Evolutionary conservation across 2,113 vertebrate genomes (phyloP).

Genomic region (Carassius gibelio): DNA sequence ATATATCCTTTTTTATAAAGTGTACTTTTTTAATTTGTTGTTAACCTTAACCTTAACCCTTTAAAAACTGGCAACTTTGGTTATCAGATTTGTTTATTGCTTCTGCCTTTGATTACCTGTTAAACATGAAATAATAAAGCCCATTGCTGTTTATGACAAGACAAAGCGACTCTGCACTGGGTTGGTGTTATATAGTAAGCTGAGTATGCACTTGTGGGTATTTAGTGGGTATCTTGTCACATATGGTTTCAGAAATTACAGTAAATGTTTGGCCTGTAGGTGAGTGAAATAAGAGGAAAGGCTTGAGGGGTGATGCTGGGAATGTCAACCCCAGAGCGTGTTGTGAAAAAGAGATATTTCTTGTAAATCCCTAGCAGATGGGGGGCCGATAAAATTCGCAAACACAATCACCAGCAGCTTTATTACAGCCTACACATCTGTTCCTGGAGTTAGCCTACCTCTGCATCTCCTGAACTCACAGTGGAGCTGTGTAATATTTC

Average conservation of each 20-base stretch:
- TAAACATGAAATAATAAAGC: slow-evolving; percentile 35
- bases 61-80: background rate
- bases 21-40: background rate
- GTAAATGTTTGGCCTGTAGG: slow-evolving; percentile 58
- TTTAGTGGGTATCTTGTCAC: slow-evolving; percentile 55
- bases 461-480: slow-evolving; percentile 46
- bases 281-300: slow-evolving; percentile 40
- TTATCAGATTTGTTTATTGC: background rate
- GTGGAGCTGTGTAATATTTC: slow-evolving; percentile 54
- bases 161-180: slow-evolving; percentile 42
- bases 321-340: slow-evolving; percentile 61
- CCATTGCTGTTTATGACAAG: slow-evolving; percentile 46
- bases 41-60: too few species aligned
- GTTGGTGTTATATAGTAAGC: slow-evolving; percentile 44
- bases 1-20: background rate
- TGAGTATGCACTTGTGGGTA: slow-evolving; percentile 43
- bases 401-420: slow-evolving; percentile 74
- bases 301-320: slow-evolving; percentile 48
- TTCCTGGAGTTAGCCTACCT: slow-evolving; percentile 54
- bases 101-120: background rate
- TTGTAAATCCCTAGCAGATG: slow-evolving; percentile 72
- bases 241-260: slow-evolving; percentile 58
- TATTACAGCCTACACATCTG: slow-evolving; percentile 71
- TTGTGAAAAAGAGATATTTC: slow-evolving; percentile 73
- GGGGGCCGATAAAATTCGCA: slow-evolving; percentile 71